These are phyloP conservation scores for Spodoptera exigua DNA, from an alignment of 2,888 invertebrate genomes.

Conservation along the genomic window DNA sequence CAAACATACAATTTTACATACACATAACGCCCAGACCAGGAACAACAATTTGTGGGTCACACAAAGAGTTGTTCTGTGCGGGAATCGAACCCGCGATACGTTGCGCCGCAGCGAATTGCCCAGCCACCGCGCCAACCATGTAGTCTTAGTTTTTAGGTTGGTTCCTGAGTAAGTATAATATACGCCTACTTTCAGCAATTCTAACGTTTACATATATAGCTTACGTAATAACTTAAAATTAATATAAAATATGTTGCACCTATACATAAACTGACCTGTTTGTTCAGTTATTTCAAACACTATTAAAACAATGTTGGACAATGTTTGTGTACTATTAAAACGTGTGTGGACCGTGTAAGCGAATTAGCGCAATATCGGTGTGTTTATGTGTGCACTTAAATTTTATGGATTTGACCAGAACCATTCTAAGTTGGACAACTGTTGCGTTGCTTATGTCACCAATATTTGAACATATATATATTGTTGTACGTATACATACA, in stretches of 20 bases:
- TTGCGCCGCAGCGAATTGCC: too few species aligned
- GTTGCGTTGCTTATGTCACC: constrained; percentile 19
- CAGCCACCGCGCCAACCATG: too few species aligned
- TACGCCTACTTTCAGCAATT: too few species aligned
- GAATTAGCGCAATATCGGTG: constrained; percentile 24
- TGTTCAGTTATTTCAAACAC: constrained; percentile 21
- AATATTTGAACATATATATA: background rate
- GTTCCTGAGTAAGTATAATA: too few species aligned
- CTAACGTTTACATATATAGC: too few species aligned
- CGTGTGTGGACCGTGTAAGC: constrained; percentile 16
- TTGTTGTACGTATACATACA: background rate
- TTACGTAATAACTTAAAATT: too few species aligned
- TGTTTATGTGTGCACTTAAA: constrained; percentile 27
- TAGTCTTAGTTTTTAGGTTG: too few species aligned
- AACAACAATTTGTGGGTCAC: too few species aligned
- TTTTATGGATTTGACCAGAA: constrained; percentile 17
- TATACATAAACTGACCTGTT: constrained; percentile 1
- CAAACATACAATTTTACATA: too few species aligned
- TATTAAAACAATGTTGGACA: constrained; percentile 17
- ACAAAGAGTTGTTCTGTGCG: too few species aligned
- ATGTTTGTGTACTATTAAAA: constrained; percentile 26
- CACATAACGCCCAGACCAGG: too few species aligned
- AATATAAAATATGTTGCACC: background rate
- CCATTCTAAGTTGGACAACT: constrained; percentile 21
- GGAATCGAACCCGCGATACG: too few species aligned